A percentile compares a stretch with the other conserved stretches of the same genome.
Evolutionary conservation across 2,888 invertebrate species (phyloP).

Genomic region (Drosophila prostipennis): DNA sequence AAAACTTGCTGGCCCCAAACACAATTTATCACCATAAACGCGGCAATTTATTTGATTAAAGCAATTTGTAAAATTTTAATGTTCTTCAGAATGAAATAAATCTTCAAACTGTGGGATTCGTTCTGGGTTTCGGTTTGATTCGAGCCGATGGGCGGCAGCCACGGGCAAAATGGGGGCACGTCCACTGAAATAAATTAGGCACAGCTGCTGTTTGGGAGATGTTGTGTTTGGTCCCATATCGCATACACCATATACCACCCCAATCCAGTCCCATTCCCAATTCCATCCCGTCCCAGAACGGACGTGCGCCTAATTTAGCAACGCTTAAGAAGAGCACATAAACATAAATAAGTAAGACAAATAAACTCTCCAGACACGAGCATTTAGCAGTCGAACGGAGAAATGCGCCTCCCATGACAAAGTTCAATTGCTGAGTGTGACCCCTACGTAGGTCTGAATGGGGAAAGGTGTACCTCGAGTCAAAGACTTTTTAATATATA

Average conservation of each 20-base stretch:
- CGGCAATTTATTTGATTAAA: slow-evolving; percentile 75
- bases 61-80: slow-evolving; percentile 80
- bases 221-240: slow-evolving; percentile 19
- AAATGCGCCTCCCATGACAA: slow-evolving; percentile 36
- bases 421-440: slow-evolving; percentile 62
- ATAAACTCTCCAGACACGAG: slow-evolving; percentile 74
- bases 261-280: background rate
- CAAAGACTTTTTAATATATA: background rate
- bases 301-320: slow-evolving; percentile 73
- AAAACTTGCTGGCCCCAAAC: slow-evolving; percentile 52
- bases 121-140: slow-evolving; percentile 50
- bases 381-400: slow-evolving; percentile 59
- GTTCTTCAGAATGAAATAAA: slow-evolving; percentile 74
- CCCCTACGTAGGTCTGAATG: slow-evolving; percentile 17
- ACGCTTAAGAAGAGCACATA: slow-evolving; percentile 48
- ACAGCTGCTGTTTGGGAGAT: slow-evolving; percentile 58
- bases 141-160: slow-evolving; percentile 21
- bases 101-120: slow-evolving; percentile 70
- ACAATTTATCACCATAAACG: slow-evolving; percentile 77
- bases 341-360: slow-evolving; percentile 77
- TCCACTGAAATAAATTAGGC: slow-evolving; percentile 75
- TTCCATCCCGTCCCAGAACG: slow-evolving; percentile 32
- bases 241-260: background rate
- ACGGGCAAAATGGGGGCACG: slow-evolving; percentile 59
- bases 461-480: background rate